A percentile compares a stretch with the other conserved stretches of the same genome.
phyloP scores from a whole-genome alignment of 2,113 vertebrate genomes.

The Cochlearius cochlearius region DNA sequence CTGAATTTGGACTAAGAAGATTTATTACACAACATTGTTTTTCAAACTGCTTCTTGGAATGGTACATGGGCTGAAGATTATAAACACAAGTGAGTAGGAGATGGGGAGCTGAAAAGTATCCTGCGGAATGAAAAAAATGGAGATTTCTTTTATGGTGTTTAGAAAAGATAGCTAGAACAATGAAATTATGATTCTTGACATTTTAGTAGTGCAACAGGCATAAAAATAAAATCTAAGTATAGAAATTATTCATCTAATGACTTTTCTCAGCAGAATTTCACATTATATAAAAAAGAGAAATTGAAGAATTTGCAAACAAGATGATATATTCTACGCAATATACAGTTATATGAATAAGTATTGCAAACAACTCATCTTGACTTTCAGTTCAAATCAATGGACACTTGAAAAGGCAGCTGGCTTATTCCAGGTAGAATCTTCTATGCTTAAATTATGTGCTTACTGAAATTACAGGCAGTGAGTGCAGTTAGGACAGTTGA shows the following conservation, averaged over 20 bases:
- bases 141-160: background rate
- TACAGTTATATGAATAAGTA: constrained; percentile 34
- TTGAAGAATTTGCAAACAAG: constrained; percentile 31
- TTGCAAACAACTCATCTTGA: constrained; percentile 51
- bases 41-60: background rate
- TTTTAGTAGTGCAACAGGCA: constrained; percentile 33
- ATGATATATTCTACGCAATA: constrained; percentile 28
- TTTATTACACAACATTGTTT: background rate
- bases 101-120: background rate
- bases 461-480: background rate
- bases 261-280: background rate
- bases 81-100: background rate
- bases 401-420: constrained; percentile 42
- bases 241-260: constrained; percentile 40
- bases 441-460: background rate
- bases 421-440: background rate
- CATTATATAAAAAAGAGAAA: constrained; percentile 48
- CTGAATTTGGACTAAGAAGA: background rate
- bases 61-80: background rate
- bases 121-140: background rate
- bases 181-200: background rate
- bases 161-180: constrained; percentile 29
- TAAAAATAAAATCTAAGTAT: constrained; percentile 50
- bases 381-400: constrained; percentile 62
- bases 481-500: background rate